Base-by-base conservation (phyloP, 2,888 invertebrate genomes). In the Cecidostiba fungosa region DNA sequence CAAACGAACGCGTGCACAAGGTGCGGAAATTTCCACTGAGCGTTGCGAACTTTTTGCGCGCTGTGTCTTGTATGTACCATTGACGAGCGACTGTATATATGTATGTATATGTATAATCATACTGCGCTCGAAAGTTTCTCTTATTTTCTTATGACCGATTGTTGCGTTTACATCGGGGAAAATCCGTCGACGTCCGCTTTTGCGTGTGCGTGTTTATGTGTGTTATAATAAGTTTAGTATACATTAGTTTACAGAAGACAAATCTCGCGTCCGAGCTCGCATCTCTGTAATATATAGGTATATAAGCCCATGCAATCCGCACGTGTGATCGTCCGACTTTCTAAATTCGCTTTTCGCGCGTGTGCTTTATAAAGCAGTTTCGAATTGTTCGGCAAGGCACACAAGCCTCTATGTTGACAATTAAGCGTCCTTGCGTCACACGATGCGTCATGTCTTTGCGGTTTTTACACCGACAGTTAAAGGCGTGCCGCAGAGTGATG, bases 1-100 rank as follows among this genome's bases (percentile, higher is more conserved):
- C 62, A 69, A 50, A 43, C 77, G 32, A 74, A 43, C 74, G 74
- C 50, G 50, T 12, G 12, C 43, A 43, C 74, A 76, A 77, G 87
- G 74, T 81, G 84, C 87, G 90, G 89, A 90, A 90, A 90, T 90
- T 90, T 90, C 90, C 90, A 90, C 90, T 88, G 89, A 89, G 89
- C 82, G 79, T 69, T 54, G 69, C 47, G 83, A 86, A 86, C 88
- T 87, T 87, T 88, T 86, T 80, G 84, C 77, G n/a, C 70, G 14
- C n/a, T 6, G 43, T 10, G 32, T 19, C 26, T 14, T 62, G 2
- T n/a, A 32, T 4, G 3, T n/a, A n/a, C 36, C 59, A 32, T 43
- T 74, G 36, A 8, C 29, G 32, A 8, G 19, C 70, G 6, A 62
- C 16, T 23, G 1, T 62, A 23, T 62, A 62, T 23, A 23, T 10